phyloP scores from a whole-genome alignment of 2,888 invertebrate species.

The Sarcophaga variegata region DNA sequence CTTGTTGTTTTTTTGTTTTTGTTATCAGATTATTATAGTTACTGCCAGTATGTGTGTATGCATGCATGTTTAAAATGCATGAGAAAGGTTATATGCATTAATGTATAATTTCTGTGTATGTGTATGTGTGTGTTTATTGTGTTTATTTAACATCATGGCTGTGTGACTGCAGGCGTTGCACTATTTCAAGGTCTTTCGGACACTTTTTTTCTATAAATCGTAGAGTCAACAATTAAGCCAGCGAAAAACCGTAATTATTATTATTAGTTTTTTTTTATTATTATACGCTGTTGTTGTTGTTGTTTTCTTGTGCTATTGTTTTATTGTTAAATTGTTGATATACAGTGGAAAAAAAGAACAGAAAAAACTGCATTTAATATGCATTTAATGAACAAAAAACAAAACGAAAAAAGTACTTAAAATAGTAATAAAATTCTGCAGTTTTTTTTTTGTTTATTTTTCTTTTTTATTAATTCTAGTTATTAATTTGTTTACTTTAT shows the following conservation, averaged over 20 bases:
- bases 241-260: slow-evolving; percentile 67
- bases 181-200: slow-evolving; percentile 77
- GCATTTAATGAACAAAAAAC: not conserved
- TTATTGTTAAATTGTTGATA: slow-evolving; percentile 13
- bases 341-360: not conserved
- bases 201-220: slow-evolving; percentile 64
- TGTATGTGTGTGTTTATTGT: slow-evolving; percentile 17
- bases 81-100: too few relatives aligned
- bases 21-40: slow-evolving; percentile 54
- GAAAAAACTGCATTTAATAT: not conserved
- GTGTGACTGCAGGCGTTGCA: slow-evolving; percentile 76
- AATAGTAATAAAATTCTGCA: not conserved
- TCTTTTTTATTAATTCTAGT: slow-evolving; percentile 28
- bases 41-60: slow-evolving; percentile 26
- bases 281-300: slow-evolving; percentile 31
- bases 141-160: slow-evolving; percentile 54
- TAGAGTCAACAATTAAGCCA: slow-evolving; percentile 67
- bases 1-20: slow-evolving; percentile 31
- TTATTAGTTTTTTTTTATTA: slow-evolving; percentile 40
- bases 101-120: not conserved
- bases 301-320: slow-evolving; percentile 34
- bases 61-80: too few relatives aligned
- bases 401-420: not conserved
- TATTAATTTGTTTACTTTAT: slow-evolving; percentile 39
- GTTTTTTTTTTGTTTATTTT: slow-evolving; percentile 9